Percentiles rank a stretch among this genome's conserved stretches.
Conservation (phyloP, 2,113 vertebrate genomes). For the Pterocles orientalis region DNA sequence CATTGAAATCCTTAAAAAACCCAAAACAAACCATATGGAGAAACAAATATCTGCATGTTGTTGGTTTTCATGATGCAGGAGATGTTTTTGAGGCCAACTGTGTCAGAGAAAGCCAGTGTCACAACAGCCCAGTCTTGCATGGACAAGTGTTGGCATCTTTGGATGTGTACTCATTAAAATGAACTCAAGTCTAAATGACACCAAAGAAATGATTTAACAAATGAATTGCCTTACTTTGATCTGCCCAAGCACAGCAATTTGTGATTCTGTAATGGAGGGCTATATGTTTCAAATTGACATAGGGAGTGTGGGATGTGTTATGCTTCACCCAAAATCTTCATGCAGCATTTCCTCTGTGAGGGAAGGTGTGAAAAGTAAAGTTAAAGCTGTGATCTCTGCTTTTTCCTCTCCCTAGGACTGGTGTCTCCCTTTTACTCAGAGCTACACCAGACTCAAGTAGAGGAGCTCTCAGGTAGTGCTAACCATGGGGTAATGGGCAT, state of each 20-base stretch:
- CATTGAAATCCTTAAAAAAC: neutral
- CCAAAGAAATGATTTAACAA: neutral
- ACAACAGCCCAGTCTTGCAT: neutral
- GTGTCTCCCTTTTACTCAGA: neutral
- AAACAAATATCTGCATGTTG: neutral
- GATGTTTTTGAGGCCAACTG: neutral
- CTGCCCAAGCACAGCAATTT: neutral
- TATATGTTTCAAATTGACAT: neutral
- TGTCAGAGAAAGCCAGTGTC: neutral
- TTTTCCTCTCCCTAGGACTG: neutral
- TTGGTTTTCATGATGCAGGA: neutral
- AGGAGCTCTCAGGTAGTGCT: neutral
- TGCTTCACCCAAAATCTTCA: neutral
- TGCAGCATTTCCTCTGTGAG: neutral
- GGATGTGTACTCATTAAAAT: neutral
- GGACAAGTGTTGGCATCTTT: neutral
- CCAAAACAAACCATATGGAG: neutral
- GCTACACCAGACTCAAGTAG: fast-evolving
- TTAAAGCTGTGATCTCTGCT: neutral
- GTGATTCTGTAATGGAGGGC: neutral
- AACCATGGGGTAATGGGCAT: neutral
- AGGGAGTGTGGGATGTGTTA: constrained; percentile 21
- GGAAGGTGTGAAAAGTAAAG: constrained; percentile 6
- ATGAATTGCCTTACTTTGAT: neutral
- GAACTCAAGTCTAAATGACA: neutral